Conservation (phyloP, 2,113 vertebrate genomes). For the Propithecus coquereli region DNA sequence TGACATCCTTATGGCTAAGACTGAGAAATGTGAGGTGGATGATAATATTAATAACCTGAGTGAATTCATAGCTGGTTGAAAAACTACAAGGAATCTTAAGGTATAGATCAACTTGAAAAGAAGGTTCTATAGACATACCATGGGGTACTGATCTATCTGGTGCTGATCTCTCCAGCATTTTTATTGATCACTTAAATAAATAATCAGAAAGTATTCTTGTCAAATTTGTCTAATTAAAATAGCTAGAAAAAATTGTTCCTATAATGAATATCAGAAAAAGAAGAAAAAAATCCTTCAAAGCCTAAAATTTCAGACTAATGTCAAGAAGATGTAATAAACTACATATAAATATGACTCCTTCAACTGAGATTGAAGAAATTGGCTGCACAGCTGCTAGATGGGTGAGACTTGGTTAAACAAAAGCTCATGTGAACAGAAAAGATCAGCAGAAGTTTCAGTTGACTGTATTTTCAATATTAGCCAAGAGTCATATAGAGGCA, state of each 20-base stretch:
- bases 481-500: neutral
- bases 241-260: neutral
- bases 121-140: neutral
- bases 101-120: neutral
- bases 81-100: neutral
- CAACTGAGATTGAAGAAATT: neutral
- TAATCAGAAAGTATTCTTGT: conserved; percentile 13
- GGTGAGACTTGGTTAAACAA: neutral
- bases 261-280: neutral
- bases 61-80: neutral
- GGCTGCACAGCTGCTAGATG: neutral
- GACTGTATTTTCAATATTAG: neutral
- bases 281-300: neutral
- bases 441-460: neutral
- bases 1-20: neutral
- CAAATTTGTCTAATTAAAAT: conserved; percentile 5
- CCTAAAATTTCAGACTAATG: neutral
- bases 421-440: neutral
- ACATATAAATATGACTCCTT: neutral
- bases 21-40: neutral
- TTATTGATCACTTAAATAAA: neutral
- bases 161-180: neutral
- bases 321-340: neutral
- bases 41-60: neutral
- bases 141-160: neutral